Evolutionary conservation across 2,888 invertebrate species (phyloP).

Genomic region (Tetragnatha montana): DNA sequence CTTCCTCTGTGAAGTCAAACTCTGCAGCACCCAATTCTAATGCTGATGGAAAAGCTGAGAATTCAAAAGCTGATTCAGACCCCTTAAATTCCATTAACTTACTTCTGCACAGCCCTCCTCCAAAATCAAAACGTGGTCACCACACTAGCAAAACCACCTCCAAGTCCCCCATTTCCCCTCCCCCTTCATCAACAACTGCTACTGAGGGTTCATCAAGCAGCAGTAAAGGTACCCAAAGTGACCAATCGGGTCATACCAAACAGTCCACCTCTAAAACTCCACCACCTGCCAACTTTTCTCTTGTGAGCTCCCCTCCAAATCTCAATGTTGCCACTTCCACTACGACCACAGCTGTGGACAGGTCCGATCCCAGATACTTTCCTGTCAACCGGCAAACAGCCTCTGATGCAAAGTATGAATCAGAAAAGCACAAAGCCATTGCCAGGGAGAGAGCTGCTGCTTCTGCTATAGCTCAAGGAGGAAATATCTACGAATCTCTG

Average conservation of each 20-base stretch:
- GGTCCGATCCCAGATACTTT: constrained; percentile 66
- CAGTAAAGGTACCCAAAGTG: constrained; percentile 13
- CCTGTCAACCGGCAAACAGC: constrained; percentile 65
- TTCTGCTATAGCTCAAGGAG: neutral
- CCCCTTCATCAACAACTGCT: constrained; percentile 10
- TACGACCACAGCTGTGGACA: constrained; percentile 39
- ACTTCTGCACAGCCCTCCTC: constrained; percentile 70
- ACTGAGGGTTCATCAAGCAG: constrained; percentile 24
- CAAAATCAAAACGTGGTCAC: constrained; percentile 66
- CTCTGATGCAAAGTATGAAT: constrained; percentile 61
- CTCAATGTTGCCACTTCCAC: constrained; percentile 34
- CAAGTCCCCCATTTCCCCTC: constrained; percentile 40
- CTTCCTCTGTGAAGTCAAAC: neutral
- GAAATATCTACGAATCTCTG: constrained; percentile 56
- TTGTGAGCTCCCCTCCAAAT: constrained; percentile 25
- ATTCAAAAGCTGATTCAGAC: constrained; percentile 41
- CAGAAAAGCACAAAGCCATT: constrained; percentile 57
- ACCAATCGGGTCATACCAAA: constrained; percentile 14
- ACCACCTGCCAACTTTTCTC: constrained; percentile 39
- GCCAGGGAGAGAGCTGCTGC: constrained; percentile 37
- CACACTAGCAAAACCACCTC: constrained; percentile 55
- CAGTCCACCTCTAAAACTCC: constrained; percentile 15
- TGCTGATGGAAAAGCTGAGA: constrained; percentile 34
- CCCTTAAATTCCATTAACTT: constrained; percentile 63
- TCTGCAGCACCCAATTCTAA: neutral